Base-by-base conservation (phyloP, 1,140 invertebrate species). In the Heliconius congener region DNA sequence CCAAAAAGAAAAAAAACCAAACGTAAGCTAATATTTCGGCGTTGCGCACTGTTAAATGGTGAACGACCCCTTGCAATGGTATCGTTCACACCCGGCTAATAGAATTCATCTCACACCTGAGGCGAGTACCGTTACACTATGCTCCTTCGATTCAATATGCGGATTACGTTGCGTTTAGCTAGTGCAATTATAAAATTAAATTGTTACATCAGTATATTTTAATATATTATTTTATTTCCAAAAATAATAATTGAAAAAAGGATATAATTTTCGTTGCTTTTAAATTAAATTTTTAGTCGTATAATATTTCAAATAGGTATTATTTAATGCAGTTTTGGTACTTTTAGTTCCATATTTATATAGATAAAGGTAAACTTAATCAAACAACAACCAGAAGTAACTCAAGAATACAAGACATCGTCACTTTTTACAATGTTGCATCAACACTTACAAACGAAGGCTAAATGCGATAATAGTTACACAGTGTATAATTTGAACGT, bases 91-190 rank as follows among this genome's bases (percentile, higher is more conserved):
- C 82, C 84, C 85, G 82, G 77, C 80, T 91, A 91, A 91, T 91
- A 85, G 85, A 88, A 92, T 92, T 92, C 91, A 89, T 91, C 87
- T 90, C 90, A 90, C 91, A 91, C 85, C 57, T 73, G 79, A 81
- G 74, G 82, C 84, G 79, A 75, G 84, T 83, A 83, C 88, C 90
- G 88, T 89, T 89, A 90, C 85, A 84, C 86, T 66, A 30, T 66
- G 60, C 83, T 82, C 78, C 79, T 87, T 81, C 81, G 79, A 87
- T 90, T 85, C 60, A 66, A 89, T 86, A 86, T 79, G 83, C 80
- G 77, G 83, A 88, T 87, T 85, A 82, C 19, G 85, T 88, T 90
- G 85, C 85, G 82, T 82, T 80, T 73, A 76, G 74, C 78, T 52
- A 42, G 73, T 74, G 72, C 77, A 74, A 71, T 76, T 76, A 76